Base-by-base conservation (phyloP, 2,888 invertebrate genomes). In the Rotaria socialis region DNA sequence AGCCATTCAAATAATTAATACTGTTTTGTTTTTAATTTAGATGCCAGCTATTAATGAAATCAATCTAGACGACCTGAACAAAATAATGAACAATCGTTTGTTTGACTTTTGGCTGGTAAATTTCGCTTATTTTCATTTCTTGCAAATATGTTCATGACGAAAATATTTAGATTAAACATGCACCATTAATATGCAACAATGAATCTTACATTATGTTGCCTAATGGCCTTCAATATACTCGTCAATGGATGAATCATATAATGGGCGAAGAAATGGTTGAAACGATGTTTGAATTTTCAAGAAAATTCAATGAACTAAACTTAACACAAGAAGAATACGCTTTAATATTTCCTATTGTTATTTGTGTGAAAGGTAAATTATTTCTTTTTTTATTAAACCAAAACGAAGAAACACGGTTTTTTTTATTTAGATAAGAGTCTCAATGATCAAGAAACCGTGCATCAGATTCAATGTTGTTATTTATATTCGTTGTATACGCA, bases 181-280 rank as follows among this genome's bases (percentile, higher is more conserved):
- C 89, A 41, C 88, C 89, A 41, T 89, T 90, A 87, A 89, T 90
- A 86, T 84, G 86, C 7, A 88, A 89, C 43, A 89, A 89, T 0
- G 89, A 89, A 74, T 88, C 88, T 22, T 89, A 89, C 85, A 86
- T 90, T 85, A 88, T 88, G 43, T 85, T 90, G 43, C 87, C 88
- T 19, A 88, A 88, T 56, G 88, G 87, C 22, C 88, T 88, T 35
- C 87, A 87, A 35, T 90, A 90, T 88, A 88, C 89, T 6, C 87
- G 89, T 10, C 86, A 85, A 11, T 89, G 90, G 87, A 90, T 90
- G 90, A 88, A 88, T 50, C 86, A 88, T 43, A 89, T 90, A 75
- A 87, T 90, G 11, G 89, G 89, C 47, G 86, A 88, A 60, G 87
- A 87, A 4, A 88, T 89, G 85, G 89, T 89, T 5, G 87, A 88